Percentiles rank a stretch among this genome's conserved stretches.
Conservation (phyloP, 2,113 vertebrate genomes). For the Crotophaga sulcirostris region DNA sequence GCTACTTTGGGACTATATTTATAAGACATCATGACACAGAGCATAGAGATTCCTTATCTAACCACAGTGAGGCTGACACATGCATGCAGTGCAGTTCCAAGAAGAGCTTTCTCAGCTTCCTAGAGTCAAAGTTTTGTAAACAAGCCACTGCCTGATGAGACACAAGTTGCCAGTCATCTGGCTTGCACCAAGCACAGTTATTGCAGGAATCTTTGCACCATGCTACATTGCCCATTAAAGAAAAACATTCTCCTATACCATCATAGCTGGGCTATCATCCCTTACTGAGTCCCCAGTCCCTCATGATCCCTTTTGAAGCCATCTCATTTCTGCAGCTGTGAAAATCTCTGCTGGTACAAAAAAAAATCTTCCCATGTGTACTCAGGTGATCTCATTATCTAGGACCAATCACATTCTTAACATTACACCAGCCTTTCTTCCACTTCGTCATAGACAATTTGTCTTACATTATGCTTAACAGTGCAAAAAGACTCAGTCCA, state of each 20-base stretch:
- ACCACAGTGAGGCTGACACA: fast-evolving
- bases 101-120: not conserved
- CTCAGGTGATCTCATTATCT: not conserved
- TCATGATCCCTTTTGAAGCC: not conserved
- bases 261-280: fast-evolving
- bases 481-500: not conserved
- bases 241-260: fast-evolving
- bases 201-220: not conserved
- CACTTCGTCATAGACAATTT: fast-evolving
- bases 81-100: not conserved
- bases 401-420: not conserved
- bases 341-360: not conserved
- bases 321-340: not conserved
- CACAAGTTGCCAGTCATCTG: fast-evolving
- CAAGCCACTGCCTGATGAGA: not conserved
- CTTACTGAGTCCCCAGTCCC: not conserved
- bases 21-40: fast-evolving
- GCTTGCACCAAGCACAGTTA: not conserved
- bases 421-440: not conserved
- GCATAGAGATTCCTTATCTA: not conserved
- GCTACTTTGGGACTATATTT: not conserved
- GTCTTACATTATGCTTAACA: not conserved
- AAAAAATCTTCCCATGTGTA: not conserved
- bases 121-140: not conserved
- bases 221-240: not conserved